These are phyloP conservation scores for Eupsilia transversa DNA, from an alignment of 2,888 invertebrate species.

Conservation along the genomic window DNA sequence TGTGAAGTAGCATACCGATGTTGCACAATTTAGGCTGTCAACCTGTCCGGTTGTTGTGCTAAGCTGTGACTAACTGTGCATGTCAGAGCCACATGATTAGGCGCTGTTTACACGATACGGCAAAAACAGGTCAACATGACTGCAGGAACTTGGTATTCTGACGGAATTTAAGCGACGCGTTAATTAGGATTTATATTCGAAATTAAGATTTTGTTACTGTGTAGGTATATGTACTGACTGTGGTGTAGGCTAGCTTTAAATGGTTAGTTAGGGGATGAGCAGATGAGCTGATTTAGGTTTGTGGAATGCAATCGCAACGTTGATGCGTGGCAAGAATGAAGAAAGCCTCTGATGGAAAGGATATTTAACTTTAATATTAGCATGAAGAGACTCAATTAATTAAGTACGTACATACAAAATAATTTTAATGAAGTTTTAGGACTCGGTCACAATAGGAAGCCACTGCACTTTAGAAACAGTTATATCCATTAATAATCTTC, in stretches of 20 bases:
- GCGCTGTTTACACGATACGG: conserved; percentile 56
- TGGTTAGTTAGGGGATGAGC: conserved; percentile 1
- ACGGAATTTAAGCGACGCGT: conserved; percentile 42
- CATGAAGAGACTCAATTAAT: too few relatives aligned
- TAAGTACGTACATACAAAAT: too few relatives aligned
- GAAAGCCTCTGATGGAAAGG: background rate
- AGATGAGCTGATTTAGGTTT: background rate
- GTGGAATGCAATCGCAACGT: background rate
- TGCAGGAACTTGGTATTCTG: conserved; percentile 43
- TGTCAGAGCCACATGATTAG: conserved; percentile 58
- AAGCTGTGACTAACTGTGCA: conserved; percentile 53
- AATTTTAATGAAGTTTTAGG: too few relatives aligned
- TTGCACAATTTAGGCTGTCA: conserved; percentile 59
- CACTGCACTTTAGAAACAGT: background rate
- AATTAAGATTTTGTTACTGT: conserved; percentile 8
- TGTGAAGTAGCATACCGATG: conserved; percentile 25
- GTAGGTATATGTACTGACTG: background rate
- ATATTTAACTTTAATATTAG: background rate
- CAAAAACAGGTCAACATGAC: conserved; percentile 62
- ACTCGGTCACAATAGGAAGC: background rate
- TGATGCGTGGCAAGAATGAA: background rate
- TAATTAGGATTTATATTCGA: conserved; percentile 51
- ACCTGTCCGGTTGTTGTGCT: conserved; percentile 38
- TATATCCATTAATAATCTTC: conserved; percentile 31
- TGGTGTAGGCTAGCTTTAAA: background rate